phyloP scores from a whole-genome alignment of 2,888 invertebrate species.

The Teinopalpus imperialis region DNA sequence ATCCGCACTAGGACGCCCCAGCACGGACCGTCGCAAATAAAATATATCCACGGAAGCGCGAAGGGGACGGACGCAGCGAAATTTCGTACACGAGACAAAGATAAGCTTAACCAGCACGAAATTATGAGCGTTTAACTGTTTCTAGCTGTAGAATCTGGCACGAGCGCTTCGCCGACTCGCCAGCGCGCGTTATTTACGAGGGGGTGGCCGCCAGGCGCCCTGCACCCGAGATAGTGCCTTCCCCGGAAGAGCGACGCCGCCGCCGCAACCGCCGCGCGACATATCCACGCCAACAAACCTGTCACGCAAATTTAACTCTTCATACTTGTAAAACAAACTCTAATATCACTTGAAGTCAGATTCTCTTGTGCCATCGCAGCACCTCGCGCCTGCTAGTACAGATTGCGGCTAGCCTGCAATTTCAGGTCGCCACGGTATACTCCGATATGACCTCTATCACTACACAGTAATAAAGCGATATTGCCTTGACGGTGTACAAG shows the following conservation, averaged over 20 bases:
- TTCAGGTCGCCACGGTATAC: constrained; percentile 43
- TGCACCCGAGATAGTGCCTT: constrained; percentile 77
- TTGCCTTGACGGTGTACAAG: constrained; percentile 41
- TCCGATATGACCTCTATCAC: constrained; percentile 67
- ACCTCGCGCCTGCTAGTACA: constrained; percentile 70
- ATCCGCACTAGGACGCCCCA: constrained; percentile 74
- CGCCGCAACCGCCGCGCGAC: constrained; percentile 45
- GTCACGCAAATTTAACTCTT: constrained; percentile 41
- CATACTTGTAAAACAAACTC: constrained; percentile 34
- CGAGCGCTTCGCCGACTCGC: constrained; percentile 81
- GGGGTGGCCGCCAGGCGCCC: constrained; percentile 62
- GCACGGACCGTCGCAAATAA: constrained; percentile 73
- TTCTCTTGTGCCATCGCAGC: constrained; percentile 52
- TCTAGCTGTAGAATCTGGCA: constrained; percentile 82
- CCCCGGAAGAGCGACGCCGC: constrained; percentile 73
- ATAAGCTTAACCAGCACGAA: constrained; percentile 82
- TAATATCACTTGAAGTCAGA: constrained; percentile 28
- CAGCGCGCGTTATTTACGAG: constrained; percentile 81
- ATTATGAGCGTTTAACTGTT: constrained; percentile 83
- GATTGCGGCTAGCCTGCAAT: constrained; percentile 67
- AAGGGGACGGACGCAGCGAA: constrained; percentile 69
- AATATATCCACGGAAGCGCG: constrained; percentile 75
- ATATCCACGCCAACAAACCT: constrained; percentile 34
- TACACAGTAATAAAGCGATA: constrained; percentile 52
- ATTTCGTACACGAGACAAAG: constrained; percentile 80